Evolutionary conservation across 2,797 vertebrate genomes (phyloP).

Genomic region (Lepilemur ruficaudatus): DNA sequence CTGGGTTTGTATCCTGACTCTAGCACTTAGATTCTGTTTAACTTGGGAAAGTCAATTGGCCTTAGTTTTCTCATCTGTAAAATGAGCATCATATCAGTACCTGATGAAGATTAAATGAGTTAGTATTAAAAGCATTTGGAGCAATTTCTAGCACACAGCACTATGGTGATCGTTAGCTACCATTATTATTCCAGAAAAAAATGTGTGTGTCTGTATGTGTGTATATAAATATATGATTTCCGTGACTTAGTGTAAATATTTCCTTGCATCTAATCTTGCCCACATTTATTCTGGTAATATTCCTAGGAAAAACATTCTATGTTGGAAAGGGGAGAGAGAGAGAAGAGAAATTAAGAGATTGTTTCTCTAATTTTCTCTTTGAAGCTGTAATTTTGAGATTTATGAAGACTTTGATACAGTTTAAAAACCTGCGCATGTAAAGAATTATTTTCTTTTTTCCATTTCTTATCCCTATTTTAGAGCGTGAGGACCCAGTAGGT

Average conservation of each 20-base stretch:
- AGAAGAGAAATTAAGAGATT: not conserved
- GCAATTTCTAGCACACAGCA: not conserved
- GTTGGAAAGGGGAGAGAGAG: not conserved
- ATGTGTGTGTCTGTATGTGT: not conserved
- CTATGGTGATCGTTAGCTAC: not conserved
- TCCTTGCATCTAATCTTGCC: not conserved
- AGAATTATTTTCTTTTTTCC: not conserved
- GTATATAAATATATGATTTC: not conserved
- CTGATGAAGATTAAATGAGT: not conserved
- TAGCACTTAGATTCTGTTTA: not conserved
- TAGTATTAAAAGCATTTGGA: not conserved
- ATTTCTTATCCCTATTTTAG: not conserved
- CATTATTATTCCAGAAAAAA: not conserved
- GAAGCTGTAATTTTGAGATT: slow-evolving; percentile 20
- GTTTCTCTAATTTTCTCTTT: not conserved
- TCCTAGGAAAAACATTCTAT: not conserved
- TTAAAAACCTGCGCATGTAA: not conserved
- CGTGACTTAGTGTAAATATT: not conserved
- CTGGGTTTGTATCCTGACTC: not conserved
- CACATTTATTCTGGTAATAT: not conserved
- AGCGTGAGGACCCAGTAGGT: not conserved
- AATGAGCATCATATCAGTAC: not conserved
- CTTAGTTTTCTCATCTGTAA: not conserved
- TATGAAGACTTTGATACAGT: not conserved
- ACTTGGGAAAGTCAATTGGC: not conserved